These are phyloP conservation scores for Lichenostomus cassidix DNA, from an alignment of 2,113 vertebrate genomes.

Conservation along the genomic window DNA sequence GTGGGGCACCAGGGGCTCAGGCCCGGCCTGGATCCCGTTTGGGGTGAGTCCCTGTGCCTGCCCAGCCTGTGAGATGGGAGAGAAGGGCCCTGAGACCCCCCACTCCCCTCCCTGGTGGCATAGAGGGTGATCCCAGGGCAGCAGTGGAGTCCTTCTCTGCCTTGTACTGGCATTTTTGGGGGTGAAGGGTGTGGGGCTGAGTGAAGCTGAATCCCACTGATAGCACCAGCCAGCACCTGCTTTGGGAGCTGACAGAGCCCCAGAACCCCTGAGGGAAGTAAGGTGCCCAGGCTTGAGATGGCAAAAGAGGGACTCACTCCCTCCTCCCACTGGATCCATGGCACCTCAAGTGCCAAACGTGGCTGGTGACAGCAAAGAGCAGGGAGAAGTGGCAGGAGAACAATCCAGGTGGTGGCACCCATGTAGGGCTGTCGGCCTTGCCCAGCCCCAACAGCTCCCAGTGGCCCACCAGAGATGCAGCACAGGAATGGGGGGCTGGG, in stretches of 20 bases:
- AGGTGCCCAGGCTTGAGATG: neutral
- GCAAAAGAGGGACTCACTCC: neutral
- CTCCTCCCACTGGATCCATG: accelerated
- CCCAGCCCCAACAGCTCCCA: neutral
- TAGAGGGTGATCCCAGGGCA: neutral
- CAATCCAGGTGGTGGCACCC: accelerated
- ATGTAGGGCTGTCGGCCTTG: accelerated
- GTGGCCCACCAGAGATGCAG: accelerated
- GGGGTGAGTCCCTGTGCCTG: neutral
- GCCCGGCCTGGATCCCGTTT: accelerated
- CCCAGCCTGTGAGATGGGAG: neutral
- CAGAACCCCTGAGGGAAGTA: neutral
- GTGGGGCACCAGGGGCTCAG: accelerated
- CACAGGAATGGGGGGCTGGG: accelerated
- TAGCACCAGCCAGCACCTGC: neutral
- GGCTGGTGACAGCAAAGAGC: neutral
- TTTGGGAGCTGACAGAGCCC: neutral
- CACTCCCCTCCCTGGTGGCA: neutral
- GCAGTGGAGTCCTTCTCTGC: neutral
- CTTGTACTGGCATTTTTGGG: accelerated
- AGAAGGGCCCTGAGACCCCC: neutral
- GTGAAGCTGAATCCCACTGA: accelerated
- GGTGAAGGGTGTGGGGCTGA: accelerated
- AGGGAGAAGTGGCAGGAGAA: neutral
- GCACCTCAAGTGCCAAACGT: accelerated